phyloP scores from a whole-genome alignment of 2,113 vertebrate genomes.

The Actenoides hombroni region DNA sequence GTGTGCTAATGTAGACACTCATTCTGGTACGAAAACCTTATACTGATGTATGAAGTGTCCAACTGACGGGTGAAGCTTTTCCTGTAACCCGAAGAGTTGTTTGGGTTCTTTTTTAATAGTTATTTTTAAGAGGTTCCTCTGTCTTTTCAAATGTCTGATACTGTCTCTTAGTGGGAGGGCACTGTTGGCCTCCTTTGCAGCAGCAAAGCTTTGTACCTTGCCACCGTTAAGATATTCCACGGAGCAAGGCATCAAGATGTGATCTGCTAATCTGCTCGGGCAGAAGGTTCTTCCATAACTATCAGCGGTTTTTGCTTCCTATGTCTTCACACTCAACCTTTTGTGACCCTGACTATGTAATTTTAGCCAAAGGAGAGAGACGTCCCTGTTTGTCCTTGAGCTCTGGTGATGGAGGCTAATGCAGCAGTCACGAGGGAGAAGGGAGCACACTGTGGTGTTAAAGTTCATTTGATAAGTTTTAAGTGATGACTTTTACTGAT shows the following conservation, averaged over 20 bases:
- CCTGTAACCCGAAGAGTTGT: background rate
- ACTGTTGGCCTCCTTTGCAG: background rate
- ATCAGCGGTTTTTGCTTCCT: background rate
- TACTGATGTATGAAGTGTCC: background rate
- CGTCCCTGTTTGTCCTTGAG: background rate
- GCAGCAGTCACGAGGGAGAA: background rate
- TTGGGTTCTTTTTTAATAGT: background rate
- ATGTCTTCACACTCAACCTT: background rate
- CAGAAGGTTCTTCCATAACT: background rate
- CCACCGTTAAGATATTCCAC: background rate
- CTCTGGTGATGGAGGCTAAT: background rate
- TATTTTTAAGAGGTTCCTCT: background rate
- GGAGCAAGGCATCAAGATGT: background rate
- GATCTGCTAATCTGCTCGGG: background rate
- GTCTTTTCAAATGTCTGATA: background rate
- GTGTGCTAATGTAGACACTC: background rate
- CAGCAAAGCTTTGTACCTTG: background rate
- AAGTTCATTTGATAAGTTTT: slow-evolving; percentile 8
- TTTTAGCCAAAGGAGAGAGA: background rate
- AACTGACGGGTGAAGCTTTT: background rate
- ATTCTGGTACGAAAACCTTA: background rate
- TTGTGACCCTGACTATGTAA: background rate
- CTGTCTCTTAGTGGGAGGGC: background rate
- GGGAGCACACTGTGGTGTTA: background rate
- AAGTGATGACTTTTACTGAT: slow-evolving; percentile 15